These are phyloP conservation scores for Drosophila tristis DNA, from an alignment of 1,140 invertebrate species.

Conservation along the genomic window DNA sequence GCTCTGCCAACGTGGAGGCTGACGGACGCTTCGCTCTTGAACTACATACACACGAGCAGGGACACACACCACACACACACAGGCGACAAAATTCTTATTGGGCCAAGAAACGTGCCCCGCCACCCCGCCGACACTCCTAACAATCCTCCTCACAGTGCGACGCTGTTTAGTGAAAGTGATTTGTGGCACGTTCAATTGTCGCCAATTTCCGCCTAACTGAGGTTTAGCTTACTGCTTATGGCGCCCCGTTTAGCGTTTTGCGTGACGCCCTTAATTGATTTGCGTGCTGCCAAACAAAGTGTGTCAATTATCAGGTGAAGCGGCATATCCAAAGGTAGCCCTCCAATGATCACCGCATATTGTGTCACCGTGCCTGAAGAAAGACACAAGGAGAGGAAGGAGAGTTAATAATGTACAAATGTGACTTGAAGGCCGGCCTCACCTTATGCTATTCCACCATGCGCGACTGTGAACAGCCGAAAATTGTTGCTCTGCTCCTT, in stretches of 20 bases:
- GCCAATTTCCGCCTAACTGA: conserved; percentile 31
- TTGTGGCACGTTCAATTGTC: conserved; percentile 44
- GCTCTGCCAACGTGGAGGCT: conserved; percentile 10
- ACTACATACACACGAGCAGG: conserved; percentile 24
- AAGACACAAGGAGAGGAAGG: too few relatives aligned
- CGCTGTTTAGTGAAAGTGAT: conserved; percentile 40
- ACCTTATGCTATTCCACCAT: too few relatives aligned
- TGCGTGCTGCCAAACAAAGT: conserved; percentile 45
- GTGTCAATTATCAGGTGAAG: neutral
- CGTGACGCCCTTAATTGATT: conserved; percentile 67
- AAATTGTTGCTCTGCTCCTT: conserved; percentile 21
- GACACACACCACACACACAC: neutral
- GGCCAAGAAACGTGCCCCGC: conserved; percentile 21
- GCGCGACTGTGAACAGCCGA: neutral
- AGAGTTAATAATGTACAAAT: too few relatives aligned
- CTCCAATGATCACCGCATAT: conserved; percentile 23
- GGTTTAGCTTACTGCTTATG: conserved; percentile 27
- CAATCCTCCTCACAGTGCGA: neutral
- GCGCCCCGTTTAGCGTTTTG: conserved; percentile 29
- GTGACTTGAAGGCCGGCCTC: too few relatives aligned
- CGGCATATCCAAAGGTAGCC: too few relatives aligned
- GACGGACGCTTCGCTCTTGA: conserved; percentile 49
- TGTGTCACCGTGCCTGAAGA: too few relatives aligned
- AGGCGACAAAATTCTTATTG: conserved; percentile 15
- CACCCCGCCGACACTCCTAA: conserved; percentile 8